Conservation (phyloP, 1,140 invertebrate genomes). For the Pseudomyrmex cubaensis region DNA sequence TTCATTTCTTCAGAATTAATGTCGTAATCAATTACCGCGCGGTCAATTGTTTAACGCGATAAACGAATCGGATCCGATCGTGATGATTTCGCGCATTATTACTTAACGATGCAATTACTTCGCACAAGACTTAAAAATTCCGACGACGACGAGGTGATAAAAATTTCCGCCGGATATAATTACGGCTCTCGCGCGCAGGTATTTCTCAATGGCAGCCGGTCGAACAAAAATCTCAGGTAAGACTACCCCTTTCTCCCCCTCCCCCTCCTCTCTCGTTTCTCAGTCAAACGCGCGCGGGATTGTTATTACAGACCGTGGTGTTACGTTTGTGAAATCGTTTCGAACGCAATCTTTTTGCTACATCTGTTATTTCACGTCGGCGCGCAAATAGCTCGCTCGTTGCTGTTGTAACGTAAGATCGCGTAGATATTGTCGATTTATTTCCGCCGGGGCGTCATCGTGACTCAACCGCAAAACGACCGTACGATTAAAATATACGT, state of each 20-base stretch:
- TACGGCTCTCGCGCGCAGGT: not conserved
- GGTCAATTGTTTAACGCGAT: not conserved
- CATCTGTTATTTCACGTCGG: not conserved
- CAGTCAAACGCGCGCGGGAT: not conserved
- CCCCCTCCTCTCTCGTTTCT: not conserved
- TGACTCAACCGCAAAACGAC: not conserved
- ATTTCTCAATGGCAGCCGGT: not conserved
- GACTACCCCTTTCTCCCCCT: too few relatives aligned
- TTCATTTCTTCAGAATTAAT: not conserved
- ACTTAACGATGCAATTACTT: not conserved
- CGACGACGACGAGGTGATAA: not conserved
- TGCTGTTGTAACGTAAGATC: not conserved
- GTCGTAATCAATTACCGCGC: conserved; percentile 2
- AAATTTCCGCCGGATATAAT: not conserved
- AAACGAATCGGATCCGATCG: too few relatives aligned
- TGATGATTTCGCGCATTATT: not conserved
- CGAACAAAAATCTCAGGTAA: not conserved
- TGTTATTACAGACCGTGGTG: not conserved
- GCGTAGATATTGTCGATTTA: conserved; percentile 32
- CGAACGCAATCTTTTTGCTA: not conserved
- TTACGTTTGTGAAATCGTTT: not conserved
- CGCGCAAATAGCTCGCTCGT: not conserved
- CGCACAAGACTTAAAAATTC: not conserved
- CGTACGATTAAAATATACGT: not conserved
- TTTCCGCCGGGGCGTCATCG: conserved; percentile 32